Evolutionary conservation across 2,888 invertebrate genomes (phyloP), one percentile per base, ranked within the genome.

Genomic region (Plemyria rubiginata): DNA sequence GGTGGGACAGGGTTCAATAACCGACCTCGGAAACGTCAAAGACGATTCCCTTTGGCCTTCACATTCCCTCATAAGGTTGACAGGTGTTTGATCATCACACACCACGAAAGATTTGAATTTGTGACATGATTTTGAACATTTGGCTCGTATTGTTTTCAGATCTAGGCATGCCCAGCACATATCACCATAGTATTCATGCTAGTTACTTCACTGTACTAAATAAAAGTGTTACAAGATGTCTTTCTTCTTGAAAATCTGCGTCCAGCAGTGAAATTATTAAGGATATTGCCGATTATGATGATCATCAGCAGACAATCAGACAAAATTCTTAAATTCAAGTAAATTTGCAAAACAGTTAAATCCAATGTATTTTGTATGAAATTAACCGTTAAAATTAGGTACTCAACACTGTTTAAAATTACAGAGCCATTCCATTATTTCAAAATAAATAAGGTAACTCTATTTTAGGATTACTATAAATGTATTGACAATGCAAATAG

Each of bases 401-500:
- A n/a, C 11, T 38, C 36, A 38, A 38, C 36, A 38, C 36, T 4
- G 36, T 38, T 38, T 38, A 11, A 38, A 38, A 38, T 38, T 38
- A 38, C 36, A 4, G 11, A 38, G 36, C 36, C 2, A 32, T 32
- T 32, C 8, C 7, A 32, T 32, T 32, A 38, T 38, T 38, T 38
- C 36, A 38, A 38, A 38, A 38, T 11, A 11, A 9, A 38, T 11
- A 3, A 22, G 22, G 22, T 22, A 38, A 8, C 32, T 32, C 7
- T 32, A 32, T 9, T 11, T 38, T 48, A 15, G 48, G n/a, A 49
- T 54, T 48, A 40, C 28, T 36, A n/a, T 22, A 48, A 46, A 55
- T 55, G 54, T 48, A 54, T 36, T 46, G 16, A 28, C 16, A 58
- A 41, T 53, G 40, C n/a, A 54, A 63, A 59, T 60, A 59, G 46